Evolutionary conservation across 2,888 invertebrate genomes (phyloP).

Genomic region (Agrotis segetum): DNA sequence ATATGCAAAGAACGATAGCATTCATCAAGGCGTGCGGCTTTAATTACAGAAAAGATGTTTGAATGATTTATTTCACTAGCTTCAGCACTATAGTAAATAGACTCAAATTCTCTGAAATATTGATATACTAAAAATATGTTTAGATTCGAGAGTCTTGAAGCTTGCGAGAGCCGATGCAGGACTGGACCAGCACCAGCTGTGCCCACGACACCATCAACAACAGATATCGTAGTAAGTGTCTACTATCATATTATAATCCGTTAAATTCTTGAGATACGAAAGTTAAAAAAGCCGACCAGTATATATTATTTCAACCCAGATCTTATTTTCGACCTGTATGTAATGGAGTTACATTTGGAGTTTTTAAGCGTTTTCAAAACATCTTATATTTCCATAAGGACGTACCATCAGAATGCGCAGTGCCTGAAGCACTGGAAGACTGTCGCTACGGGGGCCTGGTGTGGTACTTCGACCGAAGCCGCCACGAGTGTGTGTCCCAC

Average conservation of each 20-base stretch:
- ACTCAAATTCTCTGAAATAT: background rate
- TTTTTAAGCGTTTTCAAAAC: background rate
- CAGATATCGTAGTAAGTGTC: conserved; percentile 44
- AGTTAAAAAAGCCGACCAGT: too few species aligned
- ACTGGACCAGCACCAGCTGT: conserved; percentile 63
- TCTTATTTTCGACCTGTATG: background rate
- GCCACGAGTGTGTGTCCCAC: conserved; percentile 82
- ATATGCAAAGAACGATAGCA: too few species aligned
- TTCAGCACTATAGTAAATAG: background rate
- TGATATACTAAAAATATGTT: background rate
- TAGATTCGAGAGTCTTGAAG: conserved; percentile 92
- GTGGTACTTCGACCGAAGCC: conserved; percentile 79
- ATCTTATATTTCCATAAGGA: conserved; percentile 49
- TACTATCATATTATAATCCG: background rate
- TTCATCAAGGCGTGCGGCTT: background rate
- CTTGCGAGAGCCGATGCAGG: conserved; percentile 92
- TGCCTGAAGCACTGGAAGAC: conserved; percentile 69
- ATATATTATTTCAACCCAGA: background rate
- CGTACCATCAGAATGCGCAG: conserved; percentile 68
- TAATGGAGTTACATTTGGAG: conserved; percentile 1
- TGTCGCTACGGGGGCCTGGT: conserved; percentile 73
- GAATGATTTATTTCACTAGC: background rate
- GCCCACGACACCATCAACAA: conserved; percentile 62
- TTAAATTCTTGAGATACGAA: background rate
- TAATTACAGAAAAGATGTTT: background rate